Evolutionary conservation across 2,797 vertebrate species (phyloP).

Genomic region (Morelia viridis): DNA sequence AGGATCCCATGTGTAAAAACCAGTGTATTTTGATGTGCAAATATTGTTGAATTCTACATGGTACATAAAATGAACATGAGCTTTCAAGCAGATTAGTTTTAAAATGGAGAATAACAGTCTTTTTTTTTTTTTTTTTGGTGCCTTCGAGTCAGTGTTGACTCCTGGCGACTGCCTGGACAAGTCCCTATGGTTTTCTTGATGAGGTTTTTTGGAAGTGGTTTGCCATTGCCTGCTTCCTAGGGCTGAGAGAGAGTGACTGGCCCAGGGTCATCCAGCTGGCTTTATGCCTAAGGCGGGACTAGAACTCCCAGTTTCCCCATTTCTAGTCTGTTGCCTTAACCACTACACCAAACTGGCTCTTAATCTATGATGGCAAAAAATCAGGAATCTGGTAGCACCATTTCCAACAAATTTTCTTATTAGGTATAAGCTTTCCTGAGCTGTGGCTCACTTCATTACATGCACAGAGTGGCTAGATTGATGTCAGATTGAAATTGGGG

Average conservation of each 20-base stretch:
- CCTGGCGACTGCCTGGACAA: not conserved
- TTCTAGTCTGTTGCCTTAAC: not conserved
- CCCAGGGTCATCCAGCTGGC: not conserved
- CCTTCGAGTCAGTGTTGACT: not conserved
- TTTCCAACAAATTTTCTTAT: not conserved
- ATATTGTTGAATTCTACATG: conserved; percentile 64
- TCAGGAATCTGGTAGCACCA: not conserved
- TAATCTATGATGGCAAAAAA: not conserved
- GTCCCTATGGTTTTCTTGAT: not conserved
- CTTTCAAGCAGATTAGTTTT: conserved; percentile 38
- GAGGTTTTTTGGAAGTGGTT: not conserved
- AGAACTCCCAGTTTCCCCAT: not conserved
- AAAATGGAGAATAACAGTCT: not conserved
- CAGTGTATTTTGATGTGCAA: conserved; percentile 75
- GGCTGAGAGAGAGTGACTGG: not conserved
- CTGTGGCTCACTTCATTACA: not conserved
- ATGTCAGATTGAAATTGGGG: not conserved
- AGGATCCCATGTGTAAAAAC: conserved; percentile 68
- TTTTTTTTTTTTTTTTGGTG: not conserved
- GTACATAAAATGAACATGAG: conserved; percentile 28
- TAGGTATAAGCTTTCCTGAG: not conserved
- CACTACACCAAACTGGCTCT: not conserved
- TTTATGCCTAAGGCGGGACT: not conserved
- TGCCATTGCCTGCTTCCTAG: not conserved
- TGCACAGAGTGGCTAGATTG: not conserved